Base-by-base conservation (phyloP, 2,113 vertebrate genomes). In the Chascanopsetta lugubris region DNA sequence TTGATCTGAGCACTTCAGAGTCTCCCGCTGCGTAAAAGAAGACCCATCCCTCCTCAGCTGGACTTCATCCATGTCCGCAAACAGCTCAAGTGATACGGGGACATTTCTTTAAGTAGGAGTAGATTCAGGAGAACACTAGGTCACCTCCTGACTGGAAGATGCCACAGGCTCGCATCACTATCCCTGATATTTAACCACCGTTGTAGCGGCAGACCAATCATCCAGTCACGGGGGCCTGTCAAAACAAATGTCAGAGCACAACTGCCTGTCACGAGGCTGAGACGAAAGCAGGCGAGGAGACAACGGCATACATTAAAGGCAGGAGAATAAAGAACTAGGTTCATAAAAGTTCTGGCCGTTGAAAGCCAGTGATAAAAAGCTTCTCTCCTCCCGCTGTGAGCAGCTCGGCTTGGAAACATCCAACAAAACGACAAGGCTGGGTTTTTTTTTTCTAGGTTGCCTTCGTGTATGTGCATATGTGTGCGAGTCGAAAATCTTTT, bases 401-500 rank as follows among this genome's bases (percentile, higher is more conserved):
- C 20, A 47, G 55, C 53, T 69, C 70, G n/a, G 59, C 59, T 59
- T 59, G 61, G 61, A 58, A 24, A 40, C 36, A 50, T 21, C 71
- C 22, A 6, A 18, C n/a, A n/a, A 42, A 45, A 66, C 69, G 25
- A 64, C 61, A 53, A 70, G 45, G 25, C 29, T 7, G 21, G 8
- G 25, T 74, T 62, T 61, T 42, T n/a, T n/a, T n/a, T n/a, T n/a
- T n/a, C n/a, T n/a, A n/a, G n/a, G n/a, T n/a, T n/a, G n/a, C n/a
- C 24, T 18, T 34, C 32, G 45, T 47, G 10, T 24, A 40, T 10
- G 45, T 24, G 45, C 20, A 1, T 24, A 25, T 50, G 12, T 51
- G 25, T 18, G 82, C 57, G 45, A 81, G 80, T 74, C 60, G 71
- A 69, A 79, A 84, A 84, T 79, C 76, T 77, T 74, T 74, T 50